A percentile compares a stretch with the other conserved stretches of the same genome.
Evolutionary conservation across 1,140 invertebrate genomes (phyloP).

Genomic region (Parasteatoda tepidariorum): DNA sequence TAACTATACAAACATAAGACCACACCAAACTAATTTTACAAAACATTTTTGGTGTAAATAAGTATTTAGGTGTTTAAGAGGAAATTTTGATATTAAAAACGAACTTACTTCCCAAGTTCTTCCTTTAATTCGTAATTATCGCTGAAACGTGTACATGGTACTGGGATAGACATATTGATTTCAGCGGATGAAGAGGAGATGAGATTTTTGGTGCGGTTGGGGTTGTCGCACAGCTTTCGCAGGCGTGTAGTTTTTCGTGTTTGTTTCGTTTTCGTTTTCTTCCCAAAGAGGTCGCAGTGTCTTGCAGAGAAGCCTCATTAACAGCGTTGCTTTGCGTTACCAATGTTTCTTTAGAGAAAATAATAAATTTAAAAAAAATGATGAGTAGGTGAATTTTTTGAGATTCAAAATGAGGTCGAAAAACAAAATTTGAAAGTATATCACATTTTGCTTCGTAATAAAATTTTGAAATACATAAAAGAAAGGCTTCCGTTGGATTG

Average conservation of each 20-base stretch:
- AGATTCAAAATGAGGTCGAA: no score
- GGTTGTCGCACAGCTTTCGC: slow-evolving; percentile 15
- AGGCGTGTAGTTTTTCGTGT: neutral
- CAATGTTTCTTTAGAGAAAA: no score
- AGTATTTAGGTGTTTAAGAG: neutral
- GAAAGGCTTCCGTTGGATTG: no score
- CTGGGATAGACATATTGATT: slow-evolving; percentile 62
- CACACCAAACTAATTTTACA: neutral
- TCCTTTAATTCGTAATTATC: slow-evolving; percentile 99
- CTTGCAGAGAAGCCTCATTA: slow-evolving; percentile 52
- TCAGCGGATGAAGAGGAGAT: slow-evolving; percentile 39
- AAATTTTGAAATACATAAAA: no score
- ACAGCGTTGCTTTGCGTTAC: slow-evolving; percentile 49
- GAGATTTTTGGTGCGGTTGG: slow-evolving; percentile 37
- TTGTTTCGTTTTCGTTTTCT: slow-evolving; percentile 44
- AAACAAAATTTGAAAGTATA: no score
- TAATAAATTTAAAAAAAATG: no score
- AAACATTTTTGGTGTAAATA: neutral
- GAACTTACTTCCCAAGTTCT: slow-evolving; percentile 98
- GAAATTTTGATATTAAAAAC: neutral
- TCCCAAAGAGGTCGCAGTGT: slow-evolving; percentile 33
- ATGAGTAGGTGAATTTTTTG: no score
- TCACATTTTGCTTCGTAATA: no score
- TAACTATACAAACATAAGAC: slow-evolving; percentile 18
- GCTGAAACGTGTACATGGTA: slow-evolving; percentile 79